Conservation (phyloP, 2,113 vertebrate species). For the Alethe diademata region DNA sequence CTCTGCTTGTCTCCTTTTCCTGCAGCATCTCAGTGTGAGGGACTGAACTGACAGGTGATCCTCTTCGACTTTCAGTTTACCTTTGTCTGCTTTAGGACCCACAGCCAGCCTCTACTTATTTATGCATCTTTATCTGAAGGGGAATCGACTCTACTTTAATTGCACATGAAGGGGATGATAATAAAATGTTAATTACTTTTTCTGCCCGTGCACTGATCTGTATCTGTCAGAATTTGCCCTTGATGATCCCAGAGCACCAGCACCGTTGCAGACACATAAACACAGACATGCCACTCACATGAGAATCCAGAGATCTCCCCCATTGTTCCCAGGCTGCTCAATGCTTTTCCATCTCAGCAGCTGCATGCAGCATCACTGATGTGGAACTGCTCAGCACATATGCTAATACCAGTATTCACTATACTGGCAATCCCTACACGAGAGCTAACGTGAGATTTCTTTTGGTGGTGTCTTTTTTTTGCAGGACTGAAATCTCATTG, state of each 20-base stretch:
- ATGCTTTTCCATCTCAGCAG: not conserved
- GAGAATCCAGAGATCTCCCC: not conserved
- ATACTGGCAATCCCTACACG: not conserved
- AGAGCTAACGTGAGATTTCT: not conserved
- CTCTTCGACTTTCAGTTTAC: not conserved
- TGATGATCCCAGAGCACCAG: not conserved
- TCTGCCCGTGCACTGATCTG: conserved; percentile 30
- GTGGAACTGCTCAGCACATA: not conserved
- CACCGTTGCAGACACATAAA: not conserved
- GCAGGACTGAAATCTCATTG: not conserved
- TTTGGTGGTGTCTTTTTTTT: not conserved
- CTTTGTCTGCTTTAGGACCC: conserved; percentile 22
- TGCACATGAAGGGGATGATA: conserved; percentile 9
- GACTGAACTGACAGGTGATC: not conserved
- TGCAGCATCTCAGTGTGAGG: not conserved
- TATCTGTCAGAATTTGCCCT: conserved; percentile 54
- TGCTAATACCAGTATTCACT: not conserved
- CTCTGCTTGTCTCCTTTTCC: not conserved
- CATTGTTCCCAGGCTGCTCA: not conserved
- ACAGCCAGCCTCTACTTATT: conserved; percentile 20
- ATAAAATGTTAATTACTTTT: conserved; percentile 61
- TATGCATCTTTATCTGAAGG: conserved; percentile 45
- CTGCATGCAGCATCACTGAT: not conserved
- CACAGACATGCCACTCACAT: accelerated
- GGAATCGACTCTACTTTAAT: conserved; percentile 50